These are phyloP conservation scores for Apamea monoglypha DNA, from an alignment of 2,888 invertebrate species.

Conservation along the genomic window DNA sequence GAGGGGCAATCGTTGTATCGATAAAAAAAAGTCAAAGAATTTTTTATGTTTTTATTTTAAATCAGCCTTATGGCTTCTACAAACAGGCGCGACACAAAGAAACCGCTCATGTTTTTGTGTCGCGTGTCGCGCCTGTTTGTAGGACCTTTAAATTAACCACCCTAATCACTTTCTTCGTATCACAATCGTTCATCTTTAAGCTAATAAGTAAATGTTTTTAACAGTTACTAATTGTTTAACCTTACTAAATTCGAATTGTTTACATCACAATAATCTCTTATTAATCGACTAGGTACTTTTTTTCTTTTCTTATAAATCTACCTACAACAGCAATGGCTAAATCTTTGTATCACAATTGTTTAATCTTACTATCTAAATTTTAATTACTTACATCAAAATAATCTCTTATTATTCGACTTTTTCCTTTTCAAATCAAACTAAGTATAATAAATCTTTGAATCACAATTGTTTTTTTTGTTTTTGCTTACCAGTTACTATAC, in stretches of 20 bases:
- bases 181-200: constrained; percentile 23
- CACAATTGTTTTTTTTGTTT: constrained; percentile 36
- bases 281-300: constrained; percentile 37
- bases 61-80: constrained; percentile 33
- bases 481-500: constrained; percentile 33
- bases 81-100: constrained; percentile 36
- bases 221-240: constrained; percentile 20
- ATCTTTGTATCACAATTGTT: constrained; percentile 39
- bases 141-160: constrained; percentile 39
- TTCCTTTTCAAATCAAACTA: constrained; percentile 38
- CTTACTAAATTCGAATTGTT: constrained; percentile 35
- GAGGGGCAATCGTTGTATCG: constrained; percentile 28
- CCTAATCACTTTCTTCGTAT: constrained; percentile 37
- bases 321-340: constrained; percentile 37
- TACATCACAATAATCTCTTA: constrained; percentile 38
- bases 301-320: constrained; percentile 36
- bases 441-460: constrained; percentile 40
- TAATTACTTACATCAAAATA: constrained; percentile 30
- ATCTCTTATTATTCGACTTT: constrained; percentile 38
- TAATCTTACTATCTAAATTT: constrained; percentile 31
- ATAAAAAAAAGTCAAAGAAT: constrained; percentile 24
- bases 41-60: constrained; percentile 39
- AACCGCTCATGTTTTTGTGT: constrained; percentile 27
- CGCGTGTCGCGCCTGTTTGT: constrained; percentile 28
- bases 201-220: constrained; percentile 23